Percentiles rank a stretch among this genome's conserved stretches.
phyloP scores from a whole-genome alignment of 2,888 invertebrate genomes.

The Dolichomitus sp. region DNA sequence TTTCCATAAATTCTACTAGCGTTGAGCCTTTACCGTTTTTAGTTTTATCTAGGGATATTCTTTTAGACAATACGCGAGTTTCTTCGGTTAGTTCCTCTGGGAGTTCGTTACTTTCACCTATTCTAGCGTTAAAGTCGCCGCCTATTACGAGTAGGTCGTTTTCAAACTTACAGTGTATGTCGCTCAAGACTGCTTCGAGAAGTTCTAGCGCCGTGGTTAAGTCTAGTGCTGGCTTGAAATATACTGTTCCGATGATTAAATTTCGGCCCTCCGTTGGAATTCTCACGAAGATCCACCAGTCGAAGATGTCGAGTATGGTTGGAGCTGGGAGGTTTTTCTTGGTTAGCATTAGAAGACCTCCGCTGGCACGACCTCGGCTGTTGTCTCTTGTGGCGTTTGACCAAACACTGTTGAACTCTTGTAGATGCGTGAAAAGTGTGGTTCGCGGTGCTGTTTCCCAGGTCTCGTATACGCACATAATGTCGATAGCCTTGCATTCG shows the following conservation, averaged over 20 bases:
- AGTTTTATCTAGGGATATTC: background rate
- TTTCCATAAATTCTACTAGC: conserved; percentile 1
- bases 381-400: conserved; percentile 3
- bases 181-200: background rate
- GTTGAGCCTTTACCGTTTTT: background rate
- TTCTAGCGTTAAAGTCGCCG: conserved; percentile 2
- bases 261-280: background rate
- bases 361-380: conserved; percentile 12
- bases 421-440: background rate
- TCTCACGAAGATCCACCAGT: conserved; percentile 24
- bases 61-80: background rate
- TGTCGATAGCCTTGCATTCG: background rate
- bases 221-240: background rate
- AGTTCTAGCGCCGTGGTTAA: background rate
- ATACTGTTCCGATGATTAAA: background rate
- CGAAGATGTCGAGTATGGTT: background rate
- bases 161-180: conserved; percentile 1
- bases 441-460: background rate
- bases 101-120: background rate
- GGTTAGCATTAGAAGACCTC: background rate
- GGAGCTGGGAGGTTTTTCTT: background rate
- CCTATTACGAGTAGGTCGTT: background rate
- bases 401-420: conserved; percentile 6
- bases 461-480: conserved; percentile 5
- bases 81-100: conserved; percentile 2